Conservation (phyloP, 1,140 invertebrate genomes). For the Drosophila carrolli region DNA sequence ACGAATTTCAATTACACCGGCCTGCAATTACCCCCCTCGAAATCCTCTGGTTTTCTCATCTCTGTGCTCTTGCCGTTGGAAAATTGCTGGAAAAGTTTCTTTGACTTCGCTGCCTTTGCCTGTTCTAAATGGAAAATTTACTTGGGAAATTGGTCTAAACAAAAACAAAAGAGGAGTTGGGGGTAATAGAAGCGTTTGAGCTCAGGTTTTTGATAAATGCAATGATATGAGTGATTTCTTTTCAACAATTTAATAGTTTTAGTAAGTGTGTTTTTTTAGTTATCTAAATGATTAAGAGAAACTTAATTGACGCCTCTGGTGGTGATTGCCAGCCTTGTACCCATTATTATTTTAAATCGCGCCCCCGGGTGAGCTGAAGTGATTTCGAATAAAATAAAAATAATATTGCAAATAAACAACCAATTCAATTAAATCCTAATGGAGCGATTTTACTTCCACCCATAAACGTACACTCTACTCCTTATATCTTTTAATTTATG, state of each 20-base stretch:
- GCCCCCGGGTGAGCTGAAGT: not conserved
- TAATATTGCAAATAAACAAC: not conserved
- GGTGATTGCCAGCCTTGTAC: not conserved
- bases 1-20: conserved; percentile 78
- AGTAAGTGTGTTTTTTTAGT: not conserved
- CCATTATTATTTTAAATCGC: conserved; percentile 4
- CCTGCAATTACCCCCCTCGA: conserved; percentile 61
- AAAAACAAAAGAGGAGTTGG: not conserved
- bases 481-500: conserved; percentile 11
- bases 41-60: conserved; percentile 9
- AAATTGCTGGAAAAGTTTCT: conserved; percentile 67
- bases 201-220: conserved; percentile 12
- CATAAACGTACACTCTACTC: not conserved
- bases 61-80: conserved; percentile 19
- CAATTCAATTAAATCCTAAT: conserved; percentile 8
- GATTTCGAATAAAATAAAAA: not conserved
- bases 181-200: not conserved
- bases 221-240: conserved; percentile 1
- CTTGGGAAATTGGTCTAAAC: conserved; percentile 49
- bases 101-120: conserved; percentile 24
- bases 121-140: conserved; percentile 70
- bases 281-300: not conserved
- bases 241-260: conserved; percentile 1
- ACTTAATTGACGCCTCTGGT: not conserved
- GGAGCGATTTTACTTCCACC: not conserved